Evolutionary conservation across 2,888 invertebrate genomes (phyloP).

Genomic region (Myopa testacea): DNA sequence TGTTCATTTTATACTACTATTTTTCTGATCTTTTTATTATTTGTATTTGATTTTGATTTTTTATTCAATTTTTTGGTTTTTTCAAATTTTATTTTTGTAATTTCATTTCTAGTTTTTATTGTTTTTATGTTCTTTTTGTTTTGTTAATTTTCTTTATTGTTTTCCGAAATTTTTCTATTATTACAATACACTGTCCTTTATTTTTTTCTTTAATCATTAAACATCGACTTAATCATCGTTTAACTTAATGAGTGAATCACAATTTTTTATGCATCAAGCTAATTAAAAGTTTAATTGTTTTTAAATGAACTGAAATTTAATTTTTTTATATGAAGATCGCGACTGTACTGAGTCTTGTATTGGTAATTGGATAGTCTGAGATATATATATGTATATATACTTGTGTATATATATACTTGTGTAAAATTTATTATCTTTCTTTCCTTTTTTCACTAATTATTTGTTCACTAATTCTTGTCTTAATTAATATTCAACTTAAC

Average conservation of each 20-base stretch:
- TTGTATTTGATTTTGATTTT: background rate
- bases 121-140: background rate
- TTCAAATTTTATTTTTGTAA: background rate
- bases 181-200: too few relatives aligned
- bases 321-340: too few relatives aligned
- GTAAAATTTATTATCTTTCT: background rate
- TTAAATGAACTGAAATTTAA: too few relatives aligned
- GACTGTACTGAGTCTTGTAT: too few relatives aligned
- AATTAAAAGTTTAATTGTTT: background rate
- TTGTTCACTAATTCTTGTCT: background rate
- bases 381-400: background rate
- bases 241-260: slow-evolving; percentile 7
- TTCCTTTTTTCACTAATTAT: background rate
- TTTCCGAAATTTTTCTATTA: too few relatives aligned
- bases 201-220: too few relatives aligned
- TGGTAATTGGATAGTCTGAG: too few relatives aligned
- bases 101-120: too few relatives aligned
- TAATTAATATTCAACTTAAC: background rate
- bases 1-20: background rate
- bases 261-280: slow-evolving; percentile 31
- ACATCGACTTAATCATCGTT: background rate
- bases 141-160: too few relatives aligned
- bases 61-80: background rate
- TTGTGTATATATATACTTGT: background rate
- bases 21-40: background rate